Conservation (phyloP, 2,113 vertebrate genomes). For the Chloropsis hardwickii region DNA sequence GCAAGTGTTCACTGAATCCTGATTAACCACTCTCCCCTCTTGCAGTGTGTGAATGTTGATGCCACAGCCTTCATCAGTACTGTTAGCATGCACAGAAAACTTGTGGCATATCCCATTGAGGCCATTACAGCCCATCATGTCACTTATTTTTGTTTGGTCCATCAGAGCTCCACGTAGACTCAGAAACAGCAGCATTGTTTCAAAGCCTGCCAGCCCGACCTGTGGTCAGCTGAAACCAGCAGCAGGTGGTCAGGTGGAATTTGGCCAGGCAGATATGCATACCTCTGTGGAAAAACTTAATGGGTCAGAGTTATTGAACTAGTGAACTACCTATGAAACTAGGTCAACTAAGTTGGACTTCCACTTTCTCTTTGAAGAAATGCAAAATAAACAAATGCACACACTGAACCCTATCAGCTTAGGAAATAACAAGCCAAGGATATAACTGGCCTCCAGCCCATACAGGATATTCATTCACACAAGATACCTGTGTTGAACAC, state of each 20-base stretch:
- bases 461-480: background rate
- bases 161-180: background rate
- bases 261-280: background rate
- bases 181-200: background rate
- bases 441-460: background rate
- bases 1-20: background rate
- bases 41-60: background rate
- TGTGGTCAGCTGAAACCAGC: background rate
- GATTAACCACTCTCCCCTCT: background rate
- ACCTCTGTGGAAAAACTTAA: background rate
- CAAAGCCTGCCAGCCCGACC: background rate
- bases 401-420: background rate
- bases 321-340: background rate
- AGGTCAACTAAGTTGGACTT: background rate
- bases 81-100: background rate
- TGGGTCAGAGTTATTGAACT: background rate
- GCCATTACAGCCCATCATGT: background rate
- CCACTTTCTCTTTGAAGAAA: constrained; percentile 23
- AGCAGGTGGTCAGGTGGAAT: background rate
- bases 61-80: background rate
- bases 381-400: background rate
- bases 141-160: background rate
- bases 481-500: background rate
- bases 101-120: rapidly evolving
- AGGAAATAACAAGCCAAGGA: background rate